Base-by-base conservation (phyloP, 1,140 invertebrate genomes). In the Platyscapa corneri region DNA sequence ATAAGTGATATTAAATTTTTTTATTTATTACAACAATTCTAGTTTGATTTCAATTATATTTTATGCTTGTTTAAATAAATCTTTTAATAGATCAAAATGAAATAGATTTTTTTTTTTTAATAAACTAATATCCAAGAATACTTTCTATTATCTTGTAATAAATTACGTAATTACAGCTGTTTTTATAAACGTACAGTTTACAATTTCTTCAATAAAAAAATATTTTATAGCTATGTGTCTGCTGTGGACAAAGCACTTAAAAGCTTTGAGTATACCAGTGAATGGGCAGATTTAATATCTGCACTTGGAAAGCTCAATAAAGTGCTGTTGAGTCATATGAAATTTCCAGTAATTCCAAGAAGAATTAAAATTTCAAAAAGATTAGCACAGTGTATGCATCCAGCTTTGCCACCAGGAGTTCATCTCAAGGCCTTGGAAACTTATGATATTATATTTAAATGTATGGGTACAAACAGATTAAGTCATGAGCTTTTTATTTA, bases 281-380 rank as follows among this genome's bases (percentile, higher is more conserved):
- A 99, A 95, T 99, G 98, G 98, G 97, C 98, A 86, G 98, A 99
- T 94, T 94, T 99, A 39, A 99, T 99, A 88, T 97, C 97, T 80
- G 97, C 98, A 34, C 92, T 99, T 72, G 97, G 96, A 86, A 99
- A 99, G 94, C 94, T 99, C 30, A 98, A 98, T 90, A 99, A 98
- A 95, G 98, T 98, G 32, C 94, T 96, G 84, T 90, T 94, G 76
- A 95, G 94, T 90, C 96, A 98, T 94, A 95, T 95, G 88, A 98
- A 98, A 92, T 98, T 96, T 93, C 96, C 96, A 84, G 96, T 98
- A n/a, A 98, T 99, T 89, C 98, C 98, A 49, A 95, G 97, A 87
- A 94, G 97, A 87, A 96, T 98, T 84, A 97, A 97, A 89, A 97
- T 99, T 89, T 97, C 97, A 65, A 99, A 99, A 94, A 94, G 98